Conservation (phyloP, 2,888 invertebrate genomes). For the Rhagonycha fulva region DNA sequence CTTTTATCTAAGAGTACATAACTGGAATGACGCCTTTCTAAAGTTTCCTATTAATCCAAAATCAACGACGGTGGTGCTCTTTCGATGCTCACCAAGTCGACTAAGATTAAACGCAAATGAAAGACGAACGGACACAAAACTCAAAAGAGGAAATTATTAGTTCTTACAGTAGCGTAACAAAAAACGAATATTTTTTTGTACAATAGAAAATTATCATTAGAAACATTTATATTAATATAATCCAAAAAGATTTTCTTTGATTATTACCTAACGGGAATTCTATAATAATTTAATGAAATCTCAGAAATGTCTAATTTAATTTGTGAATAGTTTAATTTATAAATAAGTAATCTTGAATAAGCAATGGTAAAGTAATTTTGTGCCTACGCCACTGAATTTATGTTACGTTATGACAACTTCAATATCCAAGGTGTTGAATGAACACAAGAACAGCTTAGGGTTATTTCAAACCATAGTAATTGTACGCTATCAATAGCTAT, state of each 20-base stretch:
- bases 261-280: background rate
- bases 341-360: conserved; percentile 4
- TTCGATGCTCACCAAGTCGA: conserved; percentile 8
- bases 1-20: conserved; percentile 20
- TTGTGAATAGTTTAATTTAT: background rate
- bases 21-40: conserved; percentile 21
- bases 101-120: conserved; percentile 30
- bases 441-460: conserved; percentile 49
- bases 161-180: conserved; percentile 14
- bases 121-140: conserved; percentile 27
- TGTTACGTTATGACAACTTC: conserved; percentile 31
- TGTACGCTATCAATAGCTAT: conserved; percentile 50
- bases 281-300: background rate
- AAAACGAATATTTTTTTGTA: background rate
- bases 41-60: conserved; percentile 28
- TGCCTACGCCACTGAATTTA: conserved; percentile 18
- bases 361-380: background rate
- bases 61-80: conserved; percentile 15
- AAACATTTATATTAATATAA: background rate
- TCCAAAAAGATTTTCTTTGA: background rate
- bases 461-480: conserved; percentile 53
- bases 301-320: conserved; percentile 2
- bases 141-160: conserved; percentile 11
- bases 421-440: conserved; percentile 41
- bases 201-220: background rate